Percentiles rank a stretch among this genome's conserved stretches.
These are phyloP conservation scores for Cydia amplana DNA, from an alignment of 1,140 invertebrate species.

Conservation along the genomic window DNA sequence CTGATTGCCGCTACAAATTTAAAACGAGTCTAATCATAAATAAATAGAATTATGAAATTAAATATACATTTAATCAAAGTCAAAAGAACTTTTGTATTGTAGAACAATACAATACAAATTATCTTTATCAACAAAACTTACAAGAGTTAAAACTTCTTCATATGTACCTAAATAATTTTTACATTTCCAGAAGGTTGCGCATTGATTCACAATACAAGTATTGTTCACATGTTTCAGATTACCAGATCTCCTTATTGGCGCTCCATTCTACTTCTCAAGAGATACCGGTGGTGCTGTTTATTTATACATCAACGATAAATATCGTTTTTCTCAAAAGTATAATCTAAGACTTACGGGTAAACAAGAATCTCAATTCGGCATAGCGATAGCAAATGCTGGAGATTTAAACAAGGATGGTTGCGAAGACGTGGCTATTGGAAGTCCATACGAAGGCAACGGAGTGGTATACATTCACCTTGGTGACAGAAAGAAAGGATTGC, in stretches of 20 bases:
- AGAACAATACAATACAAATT: too few species aligned
- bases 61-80: too few species aligned
- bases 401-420: conserved; percentile 96
- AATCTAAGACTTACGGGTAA: conserved; percentile 85
- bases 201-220: background rate
- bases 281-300: conserved; percentile 94
- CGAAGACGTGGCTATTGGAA: conserved; percentile 94
- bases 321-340: conserved; percentile 75
- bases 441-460: conserved; percentile 92
- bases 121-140: too few species aligned
- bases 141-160: conserved; percentile 14
- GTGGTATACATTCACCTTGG: conserved; percentile 95
- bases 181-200: background rate
- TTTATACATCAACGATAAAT: conserved; percentile 86
- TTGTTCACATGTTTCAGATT: conserved; percentile 76
- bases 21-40: too few species aligned
- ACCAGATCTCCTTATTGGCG: conserved; percentile 93
- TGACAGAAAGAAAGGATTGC: conserved; percentile 85
- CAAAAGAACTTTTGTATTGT: too few species aligned
- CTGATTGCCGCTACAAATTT: too few species aligned
- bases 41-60: too few species aligned
- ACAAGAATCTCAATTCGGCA: conserved; percentile 90
- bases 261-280: conserved; percentile 93
- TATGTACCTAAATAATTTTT: background rate
- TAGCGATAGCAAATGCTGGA: conserved; percentile 90